Conservation (phyloP, 2,113 vertebrate species). For the Austrofundulus limnaeus region DNA sequence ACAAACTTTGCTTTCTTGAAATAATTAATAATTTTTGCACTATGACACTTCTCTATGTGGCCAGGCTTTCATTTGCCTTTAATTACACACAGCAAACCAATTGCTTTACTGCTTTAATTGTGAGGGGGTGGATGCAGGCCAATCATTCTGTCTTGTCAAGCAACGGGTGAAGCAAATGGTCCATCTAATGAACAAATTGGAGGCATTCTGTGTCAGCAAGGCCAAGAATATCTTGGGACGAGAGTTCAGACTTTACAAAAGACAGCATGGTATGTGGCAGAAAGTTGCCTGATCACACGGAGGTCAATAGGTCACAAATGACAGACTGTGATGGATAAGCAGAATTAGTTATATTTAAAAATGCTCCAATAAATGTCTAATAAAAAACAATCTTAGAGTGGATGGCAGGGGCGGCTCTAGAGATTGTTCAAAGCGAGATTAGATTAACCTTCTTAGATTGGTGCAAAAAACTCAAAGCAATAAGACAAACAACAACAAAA, state of each 20-base stretch:
- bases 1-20: slow-evolving; percentile 23
- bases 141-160: slow-evolving; percentile 23
- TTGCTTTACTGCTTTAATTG: slow-evolving; percentile 28
- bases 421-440: no score
- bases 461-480: no score
- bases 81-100: slow-evolving; percentile 9
- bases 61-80: slow-evolving; percentile 11
- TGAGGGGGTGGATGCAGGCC: slow-evolving; percentile 26
- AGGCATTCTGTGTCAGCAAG: slow-evolving; percentile 24
- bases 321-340: not conserved
- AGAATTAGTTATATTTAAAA: not conserved
- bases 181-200: slow-evolving; percentile 29
- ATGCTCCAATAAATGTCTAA: no score
- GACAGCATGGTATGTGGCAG: not conserved
- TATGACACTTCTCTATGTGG: slow-evolving; percentile 29
- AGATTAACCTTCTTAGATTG: no score
- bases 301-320: not conserved
- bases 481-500: no score
- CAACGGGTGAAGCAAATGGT: slow-evolving; percentile 22
- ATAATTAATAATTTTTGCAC: slow-evolving; percentile 37
- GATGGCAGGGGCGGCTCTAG: no score
- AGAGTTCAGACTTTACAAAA: not conserved
- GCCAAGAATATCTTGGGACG: slow-evolving; percentile 8
- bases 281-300: not conserved
- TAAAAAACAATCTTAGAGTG: no score